Percentiles rank a stretch among this genome's conserved stretches.
These are phyloP conservation scores for Gymnodraco acuticeps DNA, from an alignment of 2,797 vertebrate genomes.

Conservation along the genomic window DNA sequence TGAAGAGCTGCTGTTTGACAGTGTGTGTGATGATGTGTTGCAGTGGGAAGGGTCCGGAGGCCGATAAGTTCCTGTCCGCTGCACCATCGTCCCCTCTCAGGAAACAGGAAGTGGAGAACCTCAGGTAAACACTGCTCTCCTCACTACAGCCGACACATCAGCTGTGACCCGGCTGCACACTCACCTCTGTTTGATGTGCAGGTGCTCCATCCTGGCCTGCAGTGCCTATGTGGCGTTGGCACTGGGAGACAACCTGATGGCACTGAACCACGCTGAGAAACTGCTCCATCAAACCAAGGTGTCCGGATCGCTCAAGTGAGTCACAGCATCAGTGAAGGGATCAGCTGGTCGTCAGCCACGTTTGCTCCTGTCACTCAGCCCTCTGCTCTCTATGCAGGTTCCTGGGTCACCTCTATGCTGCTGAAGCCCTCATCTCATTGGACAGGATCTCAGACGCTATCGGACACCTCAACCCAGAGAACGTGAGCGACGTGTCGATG, in stretches of 20 bases:
- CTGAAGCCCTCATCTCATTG: slow-evolving; percentile 98
- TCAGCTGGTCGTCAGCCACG: neutral
- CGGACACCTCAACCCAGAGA: slow-evolving; percentile 96
- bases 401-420: slow-evolving; percentile 96
- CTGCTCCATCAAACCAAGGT: slow-evolving; percentile 96
- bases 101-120: slow-evolving; percentile 97
- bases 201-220: slow-evolving; percentile 96
- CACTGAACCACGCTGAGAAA: slow-evolving; percentile 95
- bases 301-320: slow-evolving; percentile 98
- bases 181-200: slow-evolving; percentile 53
- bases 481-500: slow-evolving; percentile 95
- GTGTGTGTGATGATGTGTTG: slow-evolving; percentile 26
- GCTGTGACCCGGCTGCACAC: neutral
- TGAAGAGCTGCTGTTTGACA: no score
- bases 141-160: neutral
- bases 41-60: slow-evolving; percentile 95
- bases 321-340: slow-evolving; percentile 15
- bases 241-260: slow-evolving; percentile 97
- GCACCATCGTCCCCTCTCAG: slow-evolving; percentile 95
- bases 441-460: slow-evolving; percentile 99
- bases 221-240: slow-evolving; percentile 95
- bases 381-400: slow-evolving; percentile 83
- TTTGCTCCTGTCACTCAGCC: neutral
- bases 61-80: slow-evolving; percentile 95
- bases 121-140: slow-evolving; percentile 86